Conservation (phyloP, 2,888 invertebrate species). For the Catocala sponsa region DNA sequence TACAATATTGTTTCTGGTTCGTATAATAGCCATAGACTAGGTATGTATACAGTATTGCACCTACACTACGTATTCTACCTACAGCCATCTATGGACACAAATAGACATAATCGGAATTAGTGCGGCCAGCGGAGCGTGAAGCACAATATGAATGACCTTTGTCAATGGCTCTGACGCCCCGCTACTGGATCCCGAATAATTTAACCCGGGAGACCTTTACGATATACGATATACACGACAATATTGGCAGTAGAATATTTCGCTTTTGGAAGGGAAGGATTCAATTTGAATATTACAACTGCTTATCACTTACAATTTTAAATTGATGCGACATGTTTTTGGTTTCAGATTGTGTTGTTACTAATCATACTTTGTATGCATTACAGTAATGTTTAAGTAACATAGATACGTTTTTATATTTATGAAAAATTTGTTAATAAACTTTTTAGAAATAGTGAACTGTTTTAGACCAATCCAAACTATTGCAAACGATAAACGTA, state of each 20-base stretch:
- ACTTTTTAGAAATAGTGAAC: too few species aligned
- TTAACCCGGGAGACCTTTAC: slow-evolving; percentile 60
- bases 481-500: too few species aligned
- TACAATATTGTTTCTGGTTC: not conserved
- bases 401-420: too few species aligned
- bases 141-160: slow-evolving; percentile 85
- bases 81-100: slow-evolving; percentile 47
- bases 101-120: slow-evolving; percentile 79
- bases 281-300: not conserved
- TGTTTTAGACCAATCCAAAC: too few species aligned
- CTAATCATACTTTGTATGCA: not conserved
- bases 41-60: not conserved
- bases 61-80: slow-evolving; percentile 20
- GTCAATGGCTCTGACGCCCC: slow-evolving; percentile 78
- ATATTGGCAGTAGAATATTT: not conserved
- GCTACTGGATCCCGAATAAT: slow-evolving; percentile 67
- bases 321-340: not conserved
- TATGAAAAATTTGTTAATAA: too few species aligned
- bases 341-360: not conserved
- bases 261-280: not conserved
- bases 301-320: not conserved
- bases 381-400: too few species aligned
- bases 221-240: slow-evolving; percentile 47
- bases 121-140: slow-evolving; percentile 74
- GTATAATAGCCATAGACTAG: not conserved